Evolutionary conservation across 2,888 invertebrate genomes (phyloP).

Genomic region (Spilosoma lubricipeda): DNA sequence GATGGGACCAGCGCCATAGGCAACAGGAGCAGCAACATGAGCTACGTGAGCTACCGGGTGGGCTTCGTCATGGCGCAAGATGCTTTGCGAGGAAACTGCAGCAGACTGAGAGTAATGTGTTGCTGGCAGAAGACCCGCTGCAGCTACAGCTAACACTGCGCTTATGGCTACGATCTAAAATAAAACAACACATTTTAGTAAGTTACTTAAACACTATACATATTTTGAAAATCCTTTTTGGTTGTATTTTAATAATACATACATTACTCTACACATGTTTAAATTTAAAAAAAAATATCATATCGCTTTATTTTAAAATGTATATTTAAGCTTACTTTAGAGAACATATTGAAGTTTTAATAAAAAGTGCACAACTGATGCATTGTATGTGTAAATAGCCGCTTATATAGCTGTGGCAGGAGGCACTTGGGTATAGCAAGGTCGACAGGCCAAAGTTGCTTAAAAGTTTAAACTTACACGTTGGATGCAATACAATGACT

Average conservation of each 20-base stretch:
- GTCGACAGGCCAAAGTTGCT: constrained; percentile 66
- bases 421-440: constrained; percentile 63
- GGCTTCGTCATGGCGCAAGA: constrained; percentile 72
- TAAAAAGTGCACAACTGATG: constrained; percentile 65
- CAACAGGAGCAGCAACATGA: constrained; percentile 52
- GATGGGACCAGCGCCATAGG: constrained; percentile 54
- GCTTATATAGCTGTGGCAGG: constrained; percentile 66
- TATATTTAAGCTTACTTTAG: constrained; percentile 68
- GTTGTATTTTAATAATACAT: too few species aligned
- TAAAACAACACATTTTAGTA: constrained; percentile 1
- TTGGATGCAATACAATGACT: constrained; percentile 30
- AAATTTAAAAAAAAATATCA: background rate
- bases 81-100: constrained; percentile 79
- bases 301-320: background rate
- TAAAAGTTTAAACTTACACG: constrained; percentile 41
- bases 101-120: constrained; percentile 72
- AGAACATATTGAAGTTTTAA: constrained; percentile 71
- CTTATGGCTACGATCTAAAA: constrained; percentile 70
- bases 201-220: background rate
- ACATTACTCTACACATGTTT: too few species aligned
- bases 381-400: constrained; percentile 54
- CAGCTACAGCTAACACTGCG: constrained; percentile 72
- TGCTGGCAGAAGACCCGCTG: constrained; percentile 72
- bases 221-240: too few species aligned
- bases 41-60: constrained; percentile 32